These are phyloP conservation scores for Heliconius eleuchia DNA, from an alignment of 1,140 invertebrate species.

Conservation along the genomic window DNA sequence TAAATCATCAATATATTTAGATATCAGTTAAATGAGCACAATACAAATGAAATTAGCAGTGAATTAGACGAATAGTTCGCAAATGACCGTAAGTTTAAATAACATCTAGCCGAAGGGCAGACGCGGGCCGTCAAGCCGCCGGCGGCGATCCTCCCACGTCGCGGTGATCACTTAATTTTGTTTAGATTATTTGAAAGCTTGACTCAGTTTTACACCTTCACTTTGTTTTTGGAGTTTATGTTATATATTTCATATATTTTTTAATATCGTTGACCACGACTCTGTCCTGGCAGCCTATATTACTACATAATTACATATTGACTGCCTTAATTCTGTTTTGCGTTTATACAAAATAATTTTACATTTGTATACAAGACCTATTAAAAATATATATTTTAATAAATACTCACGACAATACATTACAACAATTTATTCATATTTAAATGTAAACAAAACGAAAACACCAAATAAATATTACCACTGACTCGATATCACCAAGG, in stretches of 20 bases:
- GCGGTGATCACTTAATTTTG: conserved; percentile 27
- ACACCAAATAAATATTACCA: background rate
- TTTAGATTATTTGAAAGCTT: conserved; percentile 22
- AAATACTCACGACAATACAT: no score
- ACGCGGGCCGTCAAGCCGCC: conserved; percentile 36
- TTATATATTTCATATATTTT: background rate
- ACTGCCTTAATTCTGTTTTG: no score
- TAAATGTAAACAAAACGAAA: background rate
- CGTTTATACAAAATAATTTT: no score
- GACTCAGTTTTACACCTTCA: conserved; percentile 20
- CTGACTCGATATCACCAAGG: conserved; percentile 22
- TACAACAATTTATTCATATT: background rate
- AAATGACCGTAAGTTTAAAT: conserved; percentile 34
- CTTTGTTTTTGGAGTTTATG: background rate
- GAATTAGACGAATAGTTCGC: conserved; percentile 34
- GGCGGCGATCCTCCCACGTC: conserved; percentile 40
- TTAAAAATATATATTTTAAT: no score
- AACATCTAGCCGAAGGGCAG: conserved; percentile 29
- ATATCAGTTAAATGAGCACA: background rate
- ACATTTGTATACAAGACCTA: no score
- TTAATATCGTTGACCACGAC: no score
- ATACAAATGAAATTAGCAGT: conserved; percentile 19
- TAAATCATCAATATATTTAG: conserved; percentile 6
- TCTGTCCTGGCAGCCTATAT: no score
- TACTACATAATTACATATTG: no score